Evolutionary conservation across 2,888 invertebrate species (phyloP), one percentile per base, ranked within the genome.

Genomic region (Ischnura elegans): DNA sequence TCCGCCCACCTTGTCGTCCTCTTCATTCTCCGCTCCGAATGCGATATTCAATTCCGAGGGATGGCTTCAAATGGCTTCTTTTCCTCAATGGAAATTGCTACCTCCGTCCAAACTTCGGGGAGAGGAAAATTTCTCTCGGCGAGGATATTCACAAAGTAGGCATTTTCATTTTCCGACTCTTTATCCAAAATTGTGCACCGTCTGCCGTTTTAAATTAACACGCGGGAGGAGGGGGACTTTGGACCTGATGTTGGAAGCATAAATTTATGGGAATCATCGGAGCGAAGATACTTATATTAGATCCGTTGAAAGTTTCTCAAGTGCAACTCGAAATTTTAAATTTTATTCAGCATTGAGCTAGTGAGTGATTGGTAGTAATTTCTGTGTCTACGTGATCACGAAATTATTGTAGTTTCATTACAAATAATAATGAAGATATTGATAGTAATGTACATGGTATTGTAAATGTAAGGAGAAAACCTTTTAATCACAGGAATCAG

Each of bases 31-130:
- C 61, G 43, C 87, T 90, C 66, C 66, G 13, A 90, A 86, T 45
- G 45, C 46, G 46, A 46, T 51, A 51, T 86, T 46, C 86, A 86
- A 86, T 86, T 86, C 86, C 21, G 46, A 66, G 61, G 25, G 66
- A 55, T 87, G 51, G 90, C 55, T 66, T 90, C 90, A 90, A 90
- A 90, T 90, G 61, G 87, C 87, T 87, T 61, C 87, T 87, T 87
- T 87, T 87, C 87, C 61, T 43, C 76, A 1, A 36, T 76, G 42
- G 90, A 90, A 90, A 90, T 90, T 90, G 90, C 90, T 90, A 61
- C 61, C 61, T 61, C 55, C 29, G 55, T 43, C n/a, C 55, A 61
- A 42, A 43, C 21, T n/a, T n/a, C n/a, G n/a, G n/a, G n/a, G 25
- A 21, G 51, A 61, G 21, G 42, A 90, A 61, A 61, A 8, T 90